A percentile compares a stretch with the other conserved stretches of the same genome.
Evolutionary conservation across 2,888 invertebrate species (phyloP).

Genomic region (Protophormia terraenovae): DNA sequence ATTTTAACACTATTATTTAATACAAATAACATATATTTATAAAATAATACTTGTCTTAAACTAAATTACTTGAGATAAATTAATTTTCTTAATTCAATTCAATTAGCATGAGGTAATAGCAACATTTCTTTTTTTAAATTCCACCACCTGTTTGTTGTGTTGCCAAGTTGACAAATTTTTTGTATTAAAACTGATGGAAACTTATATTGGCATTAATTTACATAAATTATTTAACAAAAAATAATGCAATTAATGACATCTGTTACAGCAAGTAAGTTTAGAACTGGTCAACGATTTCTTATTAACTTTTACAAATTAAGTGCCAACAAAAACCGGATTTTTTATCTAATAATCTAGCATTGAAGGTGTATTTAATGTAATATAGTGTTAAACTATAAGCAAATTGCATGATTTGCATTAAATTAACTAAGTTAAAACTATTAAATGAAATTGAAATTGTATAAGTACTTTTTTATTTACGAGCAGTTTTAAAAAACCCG

Average conservation of each 20-base stretch:
- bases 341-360: constrained; percentile 36
- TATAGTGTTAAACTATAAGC: constrained; percentile 20
- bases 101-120: constrained; percentile 34
- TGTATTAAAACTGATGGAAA: too few species aligned
- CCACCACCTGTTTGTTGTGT: constrained; percentile 39
- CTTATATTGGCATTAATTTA: constrained; percentile 46
- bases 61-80: background rate
- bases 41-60: too few species aligned
- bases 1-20: too few species aligned
- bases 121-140: constrained; percentile 41
- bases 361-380: constrained; percentile 25
- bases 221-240: constrained; percentile 35
- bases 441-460: background rate
- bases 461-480: background rate
- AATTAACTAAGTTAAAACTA: constrained; percentile 7
- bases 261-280: constrained; percentile 1
- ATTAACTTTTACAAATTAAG: background rate
- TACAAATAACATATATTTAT: too few species aligned
- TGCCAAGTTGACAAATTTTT: constrained; percentile 47
- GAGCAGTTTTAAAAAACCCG: constrained; percentile 7
- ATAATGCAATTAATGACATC: constrained; percentile 31
- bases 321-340: constrained; percentile 32
- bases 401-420: constrained; percentile 30
- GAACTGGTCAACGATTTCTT: constrained; percentile 7
- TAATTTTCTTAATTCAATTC: background rate